A percentile compares a stretch with the other conserved stretches of the same genome.
Conservation (phyloP, 1,140 invertebrate genomes). For the Drosophila ohnishii region DNA sequence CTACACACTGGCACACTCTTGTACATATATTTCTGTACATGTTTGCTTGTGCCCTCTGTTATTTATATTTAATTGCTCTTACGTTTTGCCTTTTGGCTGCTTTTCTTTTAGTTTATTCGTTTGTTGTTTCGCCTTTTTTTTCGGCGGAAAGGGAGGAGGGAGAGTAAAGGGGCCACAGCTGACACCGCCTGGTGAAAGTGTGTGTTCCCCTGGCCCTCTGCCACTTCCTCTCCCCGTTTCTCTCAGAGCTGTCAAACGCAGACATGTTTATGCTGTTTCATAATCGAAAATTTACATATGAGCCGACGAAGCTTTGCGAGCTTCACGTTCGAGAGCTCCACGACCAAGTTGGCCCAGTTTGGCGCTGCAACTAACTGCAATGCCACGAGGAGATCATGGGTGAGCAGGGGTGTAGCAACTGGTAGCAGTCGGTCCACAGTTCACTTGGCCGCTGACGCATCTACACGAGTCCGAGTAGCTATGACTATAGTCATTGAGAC, state of each 20-base stretch:
- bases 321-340: conserved; percentile 17
- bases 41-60: conserved; percentile 4
- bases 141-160: conserved; percentile 19
- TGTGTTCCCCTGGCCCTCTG: conserved; percentile 13
- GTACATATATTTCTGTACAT: neutral
- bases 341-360: conserved; percentile 42
- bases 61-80: conserved; percentile 70
- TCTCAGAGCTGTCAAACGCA: conserved; percentile 39
- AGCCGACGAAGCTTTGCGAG: conserved; percentile 29
- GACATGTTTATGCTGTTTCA: conserved; percentile 71
- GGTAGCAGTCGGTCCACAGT: conserved; percentile 17
- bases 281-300: conserved; percentile 78
- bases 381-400: conserved; percentile 10
- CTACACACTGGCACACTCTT: neutral
- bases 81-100: conserved; percentile 53
- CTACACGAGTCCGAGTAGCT: conserved; percentile 2
- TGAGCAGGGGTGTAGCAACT: conserved; percentile 31
- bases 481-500: neutral
- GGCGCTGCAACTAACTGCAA: conserved; percentile 45
- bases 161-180: conserved; percentile 58
- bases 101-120: conserved; percentile 47
- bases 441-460: conserved; percentile 48
- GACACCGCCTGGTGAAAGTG: conserved; percentile 70
- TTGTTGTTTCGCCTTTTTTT: conserved; percentile 67
- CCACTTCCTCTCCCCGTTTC: neutral